These are phyloP conservation scores for Spheniscus humboldti DNA, from an alignment of 2,797 vertebrate genomes.

Conservation along the genomic window DNA sequence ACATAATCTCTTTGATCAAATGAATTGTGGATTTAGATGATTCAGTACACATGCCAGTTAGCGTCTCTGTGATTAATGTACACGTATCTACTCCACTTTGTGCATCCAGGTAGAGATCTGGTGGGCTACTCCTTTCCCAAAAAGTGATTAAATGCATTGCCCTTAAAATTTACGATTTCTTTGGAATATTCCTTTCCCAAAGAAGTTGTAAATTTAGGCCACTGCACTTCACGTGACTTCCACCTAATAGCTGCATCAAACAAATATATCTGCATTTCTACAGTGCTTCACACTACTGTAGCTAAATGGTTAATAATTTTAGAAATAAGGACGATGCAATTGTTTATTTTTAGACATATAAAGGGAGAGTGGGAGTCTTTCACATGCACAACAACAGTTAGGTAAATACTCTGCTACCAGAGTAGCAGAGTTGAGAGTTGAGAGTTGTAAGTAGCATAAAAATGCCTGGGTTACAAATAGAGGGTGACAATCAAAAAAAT, in stretches of 20 bases:
- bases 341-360: not conserved
- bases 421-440: not conserved
- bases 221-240: not conserved
- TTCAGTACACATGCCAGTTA: not conserved
- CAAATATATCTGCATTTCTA: not conserved
- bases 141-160: not conserved
- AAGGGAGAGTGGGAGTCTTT: not conserved
- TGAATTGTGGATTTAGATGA: not conserved
- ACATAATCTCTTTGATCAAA: not conserved
- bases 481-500: not conserved
- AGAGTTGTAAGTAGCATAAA: not conserved
- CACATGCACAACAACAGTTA: not conserved
- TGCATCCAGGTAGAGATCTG: not conserved
- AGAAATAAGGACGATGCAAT: not conserved
- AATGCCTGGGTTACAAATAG: not conserved
- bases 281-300: not conserved
- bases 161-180: not conserved
- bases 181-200: not conserved
- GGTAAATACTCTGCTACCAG: slow-evolving; percentile 7
- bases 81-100: not conserved
- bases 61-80: not conserved
- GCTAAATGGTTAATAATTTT: not conserved
- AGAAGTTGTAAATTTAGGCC: not conserved
- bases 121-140: not conserved
- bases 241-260: not conserved